A percentile compares a stretch with the other conserved stretches of the same genome.
phyloP scores from a whole-genome alignment of 2,113 vertebrate genomes.

The Addax nasomaculatus region DNA sequence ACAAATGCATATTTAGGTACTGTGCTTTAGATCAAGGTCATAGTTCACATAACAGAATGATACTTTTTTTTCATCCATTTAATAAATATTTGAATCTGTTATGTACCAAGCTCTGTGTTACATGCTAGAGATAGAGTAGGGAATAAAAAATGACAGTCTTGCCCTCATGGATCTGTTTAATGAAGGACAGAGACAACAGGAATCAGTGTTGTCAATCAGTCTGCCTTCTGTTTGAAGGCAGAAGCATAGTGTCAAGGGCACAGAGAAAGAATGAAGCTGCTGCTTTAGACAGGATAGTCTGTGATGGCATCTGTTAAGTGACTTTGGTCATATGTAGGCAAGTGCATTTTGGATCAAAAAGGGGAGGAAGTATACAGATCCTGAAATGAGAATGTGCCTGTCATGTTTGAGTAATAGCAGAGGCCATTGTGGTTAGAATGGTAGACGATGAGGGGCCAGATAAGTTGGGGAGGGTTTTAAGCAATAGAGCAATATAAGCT shows the following conservation, averaged over 20 bases:
- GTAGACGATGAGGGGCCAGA: not conserved
- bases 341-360: not conserved
- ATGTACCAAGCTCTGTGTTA: not conserved
- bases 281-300: not conserved
- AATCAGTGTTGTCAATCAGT: not conserved
- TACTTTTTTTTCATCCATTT: not conserved
- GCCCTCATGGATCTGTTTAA: not conserved
- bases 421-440: not conserved
- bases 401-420: not conserved
- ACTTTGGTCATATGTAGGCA: not conserved
- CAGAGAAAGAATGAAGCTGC: not conserved
- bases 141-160: not conserved
- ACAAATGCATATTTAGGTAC: not conserved
- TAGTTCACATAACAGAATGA: not conserved
- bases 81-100: not conserved
- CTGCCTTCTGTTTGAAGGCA: not conserved
- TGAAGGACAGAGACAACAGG: not conserved
- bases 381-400: not conserved
- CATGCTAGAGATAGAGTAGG: not conserved
- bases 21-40: not conserved
- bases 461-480: not conserved
- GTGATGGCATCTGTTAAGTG: not conserved
- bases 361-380: not conserved
- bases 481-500: not conserved
- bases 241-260: not conserved